Conservation (phyloP, 2,113 vertebrate genomes). For the Caranx melampygus region DNA sequence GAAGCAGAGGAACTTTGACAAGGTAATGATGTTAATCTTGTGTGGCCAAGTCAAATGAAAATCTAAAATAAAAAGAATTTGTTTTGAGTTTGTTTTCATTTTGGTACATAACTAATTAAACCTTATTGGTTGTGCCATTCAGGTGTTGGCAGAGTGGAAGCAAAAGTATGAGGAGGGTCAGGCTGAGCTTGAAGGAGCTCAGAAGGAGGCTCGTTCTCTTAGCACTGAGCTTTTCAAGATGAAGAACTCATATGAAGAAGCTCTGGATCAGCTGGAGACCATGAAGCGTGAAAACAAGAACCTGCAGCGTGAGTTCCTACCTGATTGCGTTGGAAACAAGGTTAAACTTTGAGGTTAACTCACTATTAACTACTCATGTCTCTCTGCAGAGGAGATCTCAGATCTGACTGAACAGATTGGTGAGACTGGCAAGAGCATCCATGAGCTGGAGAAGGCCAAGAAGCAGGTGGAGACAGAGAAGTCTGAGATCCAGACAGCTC, state of each 20-base stretch:
- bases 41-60: no score
- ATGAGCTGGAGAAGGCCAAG: constrained; percentile 73
- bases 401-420: constrained; percentile 76
- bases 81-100: not conserved
- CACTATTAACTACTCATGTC: not conserved
- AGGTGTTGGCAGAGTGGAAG: constrained; percentile 73
- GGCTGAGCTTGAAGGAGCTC: constrained; percentile 82
- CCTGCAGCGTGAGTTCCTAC: constrained; percentile 30
- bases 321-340: not conserved
- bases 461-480: constrained; percentile 75
- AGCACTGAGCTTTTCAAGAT: constrained; percentile 89
- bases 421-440: constrained; percentile 74
- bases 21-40: constrained; percentile 37
- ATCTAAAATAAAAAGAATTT: not conserved
- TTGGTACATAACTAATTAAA: not conserved
- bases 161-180: constrained; percentile 73
- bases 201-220: constrained; percentile 86
- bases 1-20: constrained; percentile 76
- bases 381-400: constrained; percentile 71
- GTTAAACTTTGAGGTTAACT: not conserved
- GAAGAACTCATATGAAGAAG: constrained; percentile 88
- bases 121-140: not conserved
- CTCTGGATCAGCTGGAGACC: constrained; percentile 67
- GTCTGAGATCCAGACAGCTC: constrained; percentile 72
- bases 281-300: constrained; percentile 30